A percentile compares a stretch with the other conserved stretches of the same genome.
Evolutionary conservation across 1,140 invertebrate genomes (phyloP).

Genomic region (Spodoptera litura): DNA sequence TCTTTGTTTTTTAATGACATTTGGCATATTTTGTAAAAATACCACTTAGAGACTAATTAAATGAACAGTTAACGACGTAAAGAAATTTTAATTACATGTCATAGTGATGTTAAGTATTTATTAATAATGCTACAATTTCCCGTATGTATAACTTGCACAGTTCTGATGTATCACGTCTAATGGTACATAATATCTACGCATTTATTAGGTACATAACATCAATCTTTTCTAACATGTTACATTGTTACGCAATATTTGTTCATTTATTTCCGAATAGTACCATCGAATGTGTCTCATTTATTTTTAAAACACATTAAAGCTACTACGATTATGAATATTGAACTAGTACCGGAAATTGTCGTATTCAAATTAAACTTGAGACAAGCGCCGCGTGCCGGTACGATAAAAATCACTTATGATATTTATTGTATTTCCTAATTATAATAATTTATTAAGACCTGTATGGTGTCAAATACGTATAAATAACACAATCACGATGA

Average conservation of each 20-base stretch:
- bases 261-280: slow-evolving; percentile 7
- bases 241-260: slow-evolving; percentile 22
- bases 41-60: slow-evolving; percentile 14
- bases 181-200: neutral
- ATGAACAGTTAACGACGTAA: neutral
- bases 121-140: slow-evolving; percentile 16
- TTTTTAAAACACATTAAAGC: neutral
- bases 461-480: neutral
- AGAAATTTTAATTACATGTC: slow-evolving; percentile 16
- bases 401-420: slow-evolving; percentile 4
- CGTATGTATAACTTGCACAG: neutral
- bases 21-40: neutral
- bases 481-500: neutral
- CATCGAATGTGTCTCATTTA: neutral
- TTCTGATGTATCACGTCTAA: neutral
- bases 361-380: slow-evolving; percentile 8
- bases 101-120: slow-evolving; percentile 16
- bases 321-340: slow-evolving; percentile 7
- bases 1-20: neutral
- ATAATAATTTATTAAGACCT: neutral
- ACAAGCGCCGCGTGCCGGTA: neutral
- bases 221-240: neutral
- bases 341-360: slow-evolving; percentile 21
- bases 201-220: slow-evolving; percentile 14
- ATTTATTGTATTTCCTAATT: neutral